These are phyloP conservation scores for Glaucomys volans DNA, from an alignment of 2,113 vertebrate species.

Conservation along the genomic window DNA sequence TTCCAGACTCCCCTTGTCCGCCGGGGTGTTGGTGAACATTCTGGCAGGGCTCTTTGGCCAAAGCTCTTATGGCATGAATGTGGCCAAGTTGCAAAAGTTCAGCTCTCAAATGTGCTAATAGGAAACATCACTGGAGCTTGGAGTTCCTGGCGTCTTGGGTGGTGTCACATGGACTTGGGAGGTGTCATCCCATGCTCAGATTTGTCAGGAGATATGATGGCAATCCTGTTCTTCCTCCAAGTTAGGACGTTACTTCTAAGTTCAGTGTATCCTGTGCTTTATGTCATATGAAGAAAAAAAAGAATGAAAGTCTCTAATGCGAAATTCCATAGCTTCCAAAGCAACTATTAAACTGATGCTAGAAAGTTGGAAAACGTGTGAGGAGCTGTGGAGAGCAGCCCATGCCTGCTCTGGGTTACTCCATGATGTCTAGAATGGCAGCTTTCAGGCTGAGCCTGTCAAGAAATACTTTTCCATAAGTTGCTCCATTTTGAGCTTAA, in stretches of 20 bases:
- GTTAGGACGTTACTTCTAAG: not conserved
- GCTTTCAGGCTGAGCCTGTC: no score
- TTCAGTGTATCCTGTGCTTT: not conserved
- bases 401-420: no score
- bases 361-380: not conserved
- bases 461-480: no score
- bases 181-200: not conserved
- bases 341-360: not conserved
- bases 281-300: not conserved
- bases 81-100: not conserved
- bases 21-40: conserved; percentile 56
- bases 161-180: not conserved
- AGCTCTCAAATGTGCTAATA: conserved; percentile 36
- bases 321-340: not conserved
- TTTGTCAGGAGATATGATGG: not conserved
- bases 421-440: no score
- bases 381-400: not conserved
- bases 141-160: conserved; percentile 43
- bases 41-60: conserved; percentile 41
- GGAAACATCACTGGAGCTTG: conserved; percentile 46
- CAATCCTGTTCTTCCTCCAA: not conserved
- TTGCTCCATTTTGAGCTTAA: no score
- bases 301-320: not conserved
- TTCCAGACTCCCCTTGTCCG: not conserved
- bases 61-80: not conserved